Evolutionary conservation across 2,797 vertebrate species (phyloP).

Genomic region (Notolepis coatsorum): DNA sequence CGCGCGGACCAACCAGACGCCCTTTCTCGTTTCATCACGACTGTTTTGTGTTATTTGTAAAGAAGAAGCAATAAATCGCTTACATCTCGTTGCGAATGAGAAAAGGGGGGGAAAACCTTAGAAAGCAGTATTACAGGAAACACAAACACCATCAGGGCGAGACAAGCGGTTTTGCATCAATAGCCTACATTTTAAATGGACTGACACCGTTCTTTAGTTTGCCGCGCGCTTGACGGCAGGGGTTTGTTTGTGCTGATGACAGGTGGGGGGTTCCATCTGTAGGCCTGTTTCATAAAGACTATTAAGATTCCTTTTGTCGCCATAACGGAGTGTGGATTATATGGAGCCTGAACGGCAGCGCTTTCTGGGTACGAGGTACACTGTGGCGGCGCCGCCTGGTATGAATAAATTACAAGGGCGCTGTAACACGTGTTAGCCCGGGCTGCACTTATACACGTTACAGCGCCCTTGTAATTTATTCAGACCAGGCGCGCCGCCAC

Average conservation of each 20-base stretch:
- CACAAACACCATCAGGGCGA: slow-evolving; percentile 64
- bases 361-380: slow-evolving; percentile 33
- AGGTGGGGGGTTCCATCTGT: slow-evolving; percentile 66
- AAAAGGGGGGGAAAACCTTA: slow-evolving; percentile 64
- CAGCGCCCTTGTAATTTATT: too few relatives aligned
- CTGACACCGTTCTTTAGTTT: slow-evolving; percentile 69
- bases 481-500: too few relatives aligned
- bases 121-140: slow-evolving; percentile 65
- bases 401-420: slow-evolving; percentile 70
- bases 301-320: slow-evolving; percentile 40
- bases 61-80: slow-evolving; percentile 78
- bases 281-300: slow-evolving; percentile 55
- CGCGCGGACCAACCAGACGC: slow-evolving; percentile 70
- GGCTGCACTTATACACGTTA: neutral
- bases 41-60: slow-evolving; percentile 79
- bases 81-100: slow-evolving; percentile 68
- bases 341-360: slow-evolving; percentile 19
- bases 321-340: slow-evolving; percentile 50
- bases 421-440: slow-evolving; percentile 37
- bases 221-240: neutral
- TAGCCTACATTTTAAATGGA: slow-evolving; percentile 61
- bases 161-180: slow-evolving; percentile 71
- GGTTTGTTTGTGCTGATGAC: slow-evolving; percentile 66
- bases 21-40: slow-evolving; percentile 76
- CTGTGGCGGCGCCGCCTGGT: slow-evolving; percentile 33